phyloP scores from a whole-genome alignment of 30 jellyfish, hydroid and myxozoan genomes.

The Haliclystus octoradiatus region DNA sequence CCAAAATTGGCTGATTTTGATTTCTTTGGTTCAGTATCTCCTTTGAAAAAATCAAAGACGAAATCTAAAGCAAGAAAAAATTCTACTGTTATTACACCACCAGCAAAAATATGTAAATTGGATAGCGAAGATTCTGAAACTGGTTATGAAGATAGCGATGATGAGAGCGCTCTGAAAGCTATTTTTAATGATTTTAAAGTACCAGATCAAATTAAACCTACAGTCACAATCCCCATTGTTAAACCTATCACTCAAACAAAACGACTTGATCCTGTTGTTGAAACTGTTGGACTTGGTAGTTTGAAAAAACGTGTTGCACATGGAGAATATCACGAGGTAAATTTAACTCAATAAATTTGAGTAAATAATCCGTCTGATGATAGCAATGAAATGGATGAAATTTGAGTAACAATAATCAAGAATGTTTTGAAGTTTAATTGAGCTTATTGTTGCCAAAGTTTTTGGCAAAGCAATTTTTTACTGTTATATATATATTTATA shows the following conservation, averaged over 20 bases:
- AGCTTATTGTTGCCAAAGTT: not conserved
- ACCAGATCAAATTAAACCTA: not conserved
- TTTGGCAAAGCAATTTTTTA: too few relatives aligned
- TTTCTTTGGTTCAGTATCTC: slow-evolving; percentile 18
- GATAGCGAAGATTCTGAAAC: not conserved
- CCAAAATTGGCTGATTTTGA: slow-evolving; percentile 32
- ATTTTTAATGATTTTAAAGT: not conserved
- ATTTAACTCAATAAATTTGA: too few relatives aligned
- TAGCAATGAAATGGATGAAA: too few relatives aligned
- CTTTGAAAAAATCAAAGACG: not conserved
- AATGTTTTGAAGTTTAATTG: not conserved
- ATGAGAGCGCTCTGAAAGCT: slow-evolving; percentile 2
- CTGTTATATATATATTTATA: too few relatives aligned
- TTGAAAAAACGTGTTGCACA: slow-evolving; percentile 72
- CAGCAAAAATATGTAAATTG: not conserved
- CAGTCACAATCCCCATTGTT: not conserved
- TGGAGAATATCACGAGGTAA: slow-evolving; percentile 30
- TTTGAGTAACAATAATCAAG: too few relatives aligned
- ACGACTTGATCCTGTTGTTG: slow-evolving; percentile 5
- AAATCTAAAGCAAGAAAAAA: slow-evolving; percentile 9
- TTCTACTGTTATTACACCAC: not conserved
- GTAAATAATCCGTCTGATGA: too few relatives aligned
- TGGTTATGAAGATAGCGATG: not conserved
- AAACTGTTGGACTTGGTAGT: slow-evolving; percentile 61
- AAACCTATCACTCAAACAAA: too few relatives aligned